Evolutionary conservation across 2,113 vertebrate species (phyloP), one percentile per base, ranked within the genome.

Genomic region (Paramisgurnus dabryanus): DNA sequence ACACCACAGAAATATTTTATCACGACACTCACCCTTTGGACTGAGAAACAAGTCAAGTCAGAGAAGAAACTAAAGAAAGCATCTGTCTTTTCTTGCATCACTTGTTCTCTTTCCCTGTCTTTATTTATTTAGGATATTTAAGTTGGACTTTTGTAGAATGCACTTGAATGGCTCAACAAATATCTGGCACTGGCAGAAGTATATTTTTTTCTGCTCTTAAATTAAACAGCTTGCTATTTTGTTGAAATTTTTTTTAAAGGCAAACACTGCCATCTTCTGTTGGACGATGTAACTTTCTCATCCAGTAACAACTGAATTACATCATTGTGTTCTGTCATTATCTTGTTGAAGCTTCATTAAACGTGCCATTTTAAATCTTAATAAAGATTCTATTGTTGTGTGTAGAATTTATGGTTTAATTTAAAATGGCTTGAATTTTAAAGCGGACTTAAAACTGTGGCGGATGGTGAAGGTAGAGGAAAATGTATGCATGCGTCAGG

Each of bases 191-290:
- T 5, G 45, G 43, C 22, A 50, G 11, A 13, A 43, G 40, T 66
- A n/a, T 41, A 43, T 43, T 55, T 70, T 70, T 22, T 53, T n/a
- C 7, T 53, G 34, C 5, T 71, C 6, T 57, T 15, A 7, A 55
- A 55, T 73, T 76, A 71, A 77, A 39, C 68, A 74, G 79, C 58
- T 65, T 65, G 34, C 65, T 81, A 53, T 9, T 61, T 55, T 41
- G 45, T 11, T 49, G 18, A 22, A 10, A 7, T 0, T 6, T 78
- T 12, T 65, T 81, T n/a, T n/a, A 6, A 87, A 83, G 88, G 88
- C 50, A 84, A 86, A 89, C 90, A 89, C 87, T 92, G 91, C 90
- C 92, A 91, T 84, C 92, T 92, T 84, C 73, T 88, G 91, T 8
- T 78, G 1, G 1, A 60, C 75, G 58, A 4, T 15, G 61, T 11